These are phyloP conservation scores for Lota lota DNA, from an alignment of 2,113 vertebrate genomes.

Conservation along the genomic window DNA sequence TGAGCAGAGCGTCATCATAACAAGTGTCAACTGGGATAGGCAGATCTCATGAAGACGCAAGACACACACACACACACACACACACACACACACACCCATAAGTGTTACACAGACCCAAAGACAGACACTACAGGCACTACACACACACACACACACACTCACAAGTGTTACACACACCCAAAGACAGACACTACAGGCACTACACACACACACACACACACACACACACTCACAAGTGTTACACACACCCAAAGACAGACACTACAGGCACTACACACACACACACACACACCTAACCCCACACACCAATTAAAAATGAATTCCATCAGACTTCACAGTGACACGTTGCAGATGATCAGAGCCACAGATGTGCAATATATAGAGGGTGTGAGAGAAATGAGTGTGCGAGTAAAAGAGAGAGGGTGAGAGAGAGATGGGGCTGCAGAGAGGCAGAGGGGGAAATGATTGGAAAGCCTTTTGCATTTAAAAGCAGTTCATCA, in stretches of 20 bases:
- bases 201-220: too few relatives aligned
- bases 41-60: too few relatives aligned
- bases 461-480: conserved; percentile 49
- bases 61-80: too few relatives aligned
- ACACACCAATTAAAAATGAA: conserved; percentile 30
- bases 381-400: conserved; percentile 25
- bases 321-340: conserved; percentile 24
- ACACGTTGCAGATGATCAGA: conserved; percentile 31
- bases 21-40: too few relatives aligned
- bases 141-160: too few relatives aligned
- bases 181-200: too few relatives aligned
- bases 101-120: too few relatives aligned
- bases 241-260: not conserved
- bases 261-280: not conserved
- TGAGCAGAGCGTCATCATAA: too few relatives aligned
- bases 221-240: too few relatives aligned
- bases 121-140: too few relatives aligned
- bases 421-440: not conserved
- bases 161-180: too few relatives aligned
- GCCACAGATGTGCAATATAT: conserved; percentile 20
- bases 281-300: not conserved
- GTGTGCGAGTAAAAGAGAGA: not conserved
- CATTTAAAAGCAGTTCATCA: conserved; percentile 63
- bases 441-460: not conserved
- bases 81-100: too few relatives aligned